Conservation (phyloP, 2,888 invertebrate genomes). For the Lochmaea crataegi region DNA sequence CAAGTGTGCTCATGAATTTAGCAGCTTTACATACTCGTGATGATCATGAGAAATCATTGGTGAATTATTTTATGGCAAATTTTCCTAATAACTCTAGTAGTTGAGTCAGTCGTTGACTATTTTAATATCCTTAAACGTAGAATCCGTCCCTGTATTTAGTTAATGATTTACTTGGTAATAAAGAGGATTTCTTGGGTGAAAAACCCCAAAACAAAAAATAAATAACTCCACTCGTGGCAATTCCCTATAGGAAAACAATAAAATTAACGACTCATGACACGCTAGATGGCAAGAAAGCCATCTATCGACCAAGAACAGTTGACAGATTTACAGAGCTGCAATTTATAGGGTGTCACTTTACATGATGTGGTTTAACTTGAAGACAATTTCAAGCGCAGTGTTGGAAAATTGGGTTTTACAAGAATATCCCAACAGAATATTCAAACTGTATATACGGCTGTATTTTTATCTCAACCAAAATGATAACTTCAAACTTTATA, state of each 20-base stretch:
- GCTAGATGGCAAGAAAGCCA: slow-evolving; percentile 47
- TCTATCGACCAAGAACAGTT: slow-evolving; percentile 38
- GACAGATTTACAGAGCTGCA: slow-evolving; percentile 46
- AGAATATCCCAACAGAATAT: slow-evolving; percentile 1
- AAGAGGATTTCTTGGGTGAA: neutral
- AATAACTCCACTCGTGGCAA: slow-evolving; percentile 23
- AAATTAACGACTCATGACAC: slow-evolving; percentile 41
- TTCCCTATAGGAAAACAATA: slow-evolving; percentile 36
- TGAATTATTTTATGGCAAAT: no score
- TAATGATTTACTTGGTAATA: slow-evolving; percentile 19
- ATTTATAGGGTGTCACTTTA: slow-evolving; percentile 41
- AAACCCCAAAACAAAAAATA: slow-evolving; percentile 23
- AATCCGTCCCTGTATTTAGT: neutral
- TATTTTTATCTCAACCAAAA: neutral
- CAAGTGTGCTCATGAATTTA: no score
- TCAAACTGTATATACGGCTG: neutral
- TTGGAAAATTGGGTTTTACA: slow-evolving; percentile 2
- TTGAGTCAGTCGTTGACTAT: no score
- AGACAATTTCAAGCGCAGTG: slow-evolving; percentile 5
- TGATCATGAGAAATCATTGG: no score
- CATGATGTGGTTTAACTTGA: slow-evolving; percentile 9
- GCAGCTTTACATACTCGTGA: no score
- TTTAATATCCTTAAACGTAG: neutral
- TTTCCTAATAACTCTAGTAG: no score
- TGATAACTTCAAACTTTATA: no score